Base-by-base conservation (phyloP, 2,797 vertebrate genomes). In the Poecilia gillii region DNA sequence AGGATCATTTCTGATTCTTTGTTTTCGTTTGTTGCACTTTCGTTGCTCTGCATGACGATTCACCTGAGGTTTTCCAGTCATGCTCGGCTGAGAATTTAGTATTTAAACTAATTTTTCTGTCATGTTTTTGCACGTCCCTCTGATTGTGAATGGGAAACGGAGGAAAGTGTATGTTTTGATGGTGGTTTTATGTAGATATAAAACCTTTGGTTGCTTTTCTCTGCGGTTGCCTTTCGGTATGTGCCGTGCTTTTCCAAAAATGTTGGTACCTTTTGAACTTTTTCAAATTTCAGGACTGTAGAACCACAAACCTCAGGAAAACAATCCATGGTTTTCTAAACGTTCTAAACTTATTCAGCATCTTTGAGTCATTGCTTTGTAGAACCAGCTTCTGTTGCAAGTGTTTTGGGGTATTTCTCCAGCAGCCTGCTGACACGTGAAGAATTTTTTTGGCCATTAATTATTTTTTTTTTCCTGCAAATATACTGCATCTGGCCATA, bases 1-100 rank as follows among this genome's bases (percentile, higher is more conserved):
- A 97, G 97, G 41, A 73, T 16, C 4, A 0, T 51, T 36, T 41
- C 49, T 73, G 28, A 72, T 45, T 1, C 51, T 39, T 53, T 14
- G 0, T 79, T 87, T 66, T 39, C 64, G 28, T 39, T 41, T 41
- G 33, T 39, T 23, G 9, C 3, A 2, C 31, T 33, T 55, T 6
- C 3, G 33, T 45, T 14, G 3, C 33, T 39, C 1, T 59, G 46
- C 36, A 25, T 16, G 7, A 43, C 8, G 16, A 45, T 43, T 14
- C 11, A 3, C 45, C 43, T 7, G 2, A 3, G 6, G 43, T 66
- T 77, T 75, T 68, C 20, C 9, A 41, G 4, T 13, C 20, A 45
- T 73, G 33, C 36, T 68, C 7, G 25, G 47, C 31, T 12, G 47
- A 55, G 16, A 55, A 28, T 6, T 20, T 3, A 25, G 23, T 41